These are phyloP conservation scores for Epirrhoe alternata DNA, from an alignment of 2,888 invertebrate species.

Conservation along the genomic window DNA sequence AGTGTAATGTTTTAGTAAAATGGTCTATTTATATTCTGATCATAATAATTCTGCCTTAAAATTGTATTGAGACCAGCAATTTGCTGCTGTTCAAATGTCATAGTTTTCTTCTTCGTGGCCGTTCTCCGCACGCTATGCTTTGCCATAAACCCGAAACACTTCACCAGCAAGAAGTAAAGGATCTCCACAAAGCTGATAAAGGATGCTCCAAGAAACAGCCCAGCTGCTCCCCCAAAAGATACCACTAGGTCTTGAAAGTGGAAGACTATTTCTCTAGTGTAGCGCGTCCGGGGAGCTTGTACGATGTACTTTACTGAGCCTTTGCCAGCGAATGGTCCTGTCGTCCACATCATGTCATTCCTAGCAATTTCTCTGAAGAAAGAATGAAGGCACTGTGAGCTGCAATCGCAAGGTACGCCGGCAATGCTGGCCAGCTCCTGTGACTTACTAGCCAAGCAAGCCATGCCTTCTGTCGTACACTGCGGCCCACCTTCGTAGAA, in stretches of 20 bases:
- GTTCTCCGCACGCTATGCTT: not conserved
- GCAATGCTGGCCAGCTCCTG: conserved; percentile 58
- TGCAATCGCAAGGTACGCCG: conserved; percentile 60
- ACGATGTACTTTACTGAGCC: conserved; percentile 81
- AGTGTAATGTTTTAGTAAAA: not conserved
- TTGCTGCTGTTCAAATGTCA: conserved; percentile 21
- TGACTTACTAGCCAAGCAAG: conserved; percentile 70
- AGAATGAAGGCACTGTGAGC: conserved; percentile 68
- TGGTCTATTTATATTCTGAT: not conserved
- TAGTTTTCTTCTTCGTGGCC: not conserved
- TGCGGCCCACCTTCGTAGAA: conserved; percentile 80
- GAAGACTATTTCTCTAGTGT: conserved; percentile 86
- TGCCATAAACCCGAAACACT: conserved; percentile 29
- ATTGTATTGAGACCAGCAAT: conserved; percentile 17
- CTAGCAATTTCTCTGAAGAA: conserved; percentile 59
- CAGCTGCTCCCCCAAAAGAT: conserved; percentile 87
- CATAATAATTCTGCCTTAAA: conserved; percentile 7
- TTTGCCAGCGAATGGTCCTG: conserved; percentile 62
- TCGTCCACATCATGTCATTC: conserved; percentile 60
- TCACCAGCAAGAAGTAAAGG: conserved; percentile 72
- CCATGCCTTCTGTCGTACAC: conserved; percentile 82
- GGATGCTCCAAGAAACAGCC: conserved; percentile 87
- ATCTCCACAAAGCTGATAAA: conserved; percentile 87
- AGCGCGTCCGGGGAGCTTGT: conserved; percentile 83
- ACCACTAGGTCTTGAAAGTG: conserved; percentile 88